Evolutionary conservation across 2,888 invertebrate genomes (phyloP), one percentile per base, ranked within the genome.

Genomic region (Nemotelus nigrinus): DNA sequence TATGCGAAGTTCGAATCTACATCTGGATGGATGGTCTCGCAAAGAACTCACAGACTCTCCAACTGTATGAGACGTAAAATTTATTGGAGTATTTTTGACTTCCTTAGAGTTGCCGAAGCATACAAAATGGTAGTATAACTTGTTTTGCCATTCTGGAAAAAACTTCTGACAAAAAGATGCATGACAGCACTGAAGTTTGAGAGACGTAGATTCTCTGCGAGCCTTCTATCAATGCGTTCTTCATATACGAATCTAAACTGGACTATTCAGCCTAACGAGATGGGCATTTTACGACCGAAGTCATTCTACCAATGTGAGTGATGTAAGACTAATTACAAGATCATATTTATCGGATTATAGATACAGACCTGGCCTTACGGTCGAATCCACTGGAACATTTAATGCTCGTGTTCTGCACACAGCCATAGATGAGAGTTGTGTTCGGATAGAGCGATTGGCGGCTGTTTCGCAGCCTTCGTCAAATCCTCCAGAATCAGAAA

Each of bases 321-420:
- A 72, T 72, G 72, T 60, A 60, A 72, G 45, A 72, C 58, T 72
- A 72, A 72, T 72, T 72, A 72, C 72, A 72, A 47, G 60, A 41
- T 72, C 72, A 72, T 60, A 72, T 72, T 72, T 72, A 72, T 72
- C 58, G 72, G 72, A 72, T 72, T 72, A 72, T 72, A 60, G 72
- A 60, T 60, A 45, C 72, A 58, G 58, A 41, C 25, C 60, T 72
- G 60, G 39, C 47, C 72, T 58, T 10, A 44, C 47, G 45, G 60
- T 47, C 39, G 48, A 47, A 45, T 58, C 47, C 58, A 58, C 60
- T 43, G n/a, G 60, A 58, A 72, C 45, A 72, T 72, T 58, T 72
- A 25, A 60, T 72, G 72, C 72, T 10, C 53, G 6, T 10, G 60
- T 72, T 72, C 47, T 48, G 10, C 44, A 39, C 2, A 43, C 3